phyloP scores from a whole-genome alignment of 2,888 invertebrate species.

The Drosophila limbata region DNA sequence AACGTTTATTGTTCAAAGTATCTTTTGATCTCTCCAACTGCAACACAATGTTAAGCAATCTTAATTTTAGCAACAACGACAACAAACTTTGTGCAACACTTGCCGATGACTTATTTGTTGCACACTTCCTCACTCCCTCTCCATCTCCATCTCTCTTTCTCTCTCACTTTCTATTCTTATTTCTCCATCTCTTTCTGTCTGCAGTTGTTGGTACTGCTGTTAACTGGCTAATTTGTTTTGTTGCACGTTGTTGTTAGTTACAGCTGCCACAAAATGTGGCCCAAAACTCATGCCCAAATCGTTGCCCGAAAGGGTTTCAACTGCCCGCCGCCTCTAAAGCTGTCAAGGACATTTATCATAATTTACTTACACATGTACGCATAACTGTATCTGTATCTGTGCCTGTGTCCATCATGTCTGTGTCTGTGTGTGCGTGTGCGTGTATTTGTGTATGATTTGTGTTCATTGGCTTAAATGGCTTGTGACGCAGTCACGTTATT shows the following conservation, averaged over 20 bases:
- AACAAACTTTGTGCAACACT: conserved; percentile 42
- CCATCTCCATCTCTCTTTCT: not conserved
- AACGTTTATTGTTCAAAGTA: not conserved
- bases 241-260: conserved; percentile 75
- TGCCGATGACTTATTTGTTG: conserved; percentile 35
- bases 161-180: not conserved
- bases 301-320: conserved; percentile 62
- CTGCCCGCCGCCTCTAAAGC: conserved; percentile 44
- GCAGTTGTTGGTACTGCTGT: conserved; percentile 50
- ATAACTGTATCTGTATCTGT: conserved; percentile 8
- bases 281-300: not conserved
- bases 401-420: conserved; percentile 15
- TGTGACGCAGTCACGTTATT: conserved; percentile 66
- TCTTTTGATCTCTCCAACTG: not conserved
- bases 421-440: conserved; percentile 16
- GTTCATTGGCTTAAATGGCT: conserved; percentile 71
- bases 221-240: conserved; percentile 81
- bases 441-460: conserved; percentile 65
- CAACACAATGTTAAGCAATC: not conserved
- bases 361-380: conserved; percentile 68
- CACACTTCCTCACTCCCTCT: not conserved
- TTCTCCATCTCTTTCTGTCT: not conserved
- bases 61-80: not conserved
- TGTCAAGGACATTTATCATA: conserved; percentile 82
- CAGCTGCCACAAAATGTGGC: conserved; percentile 72